Evolutionary conservation across 2,888 invertebrate genomes (phyloP).

Genomic region (Torymus aiolomorphi): DNA sequence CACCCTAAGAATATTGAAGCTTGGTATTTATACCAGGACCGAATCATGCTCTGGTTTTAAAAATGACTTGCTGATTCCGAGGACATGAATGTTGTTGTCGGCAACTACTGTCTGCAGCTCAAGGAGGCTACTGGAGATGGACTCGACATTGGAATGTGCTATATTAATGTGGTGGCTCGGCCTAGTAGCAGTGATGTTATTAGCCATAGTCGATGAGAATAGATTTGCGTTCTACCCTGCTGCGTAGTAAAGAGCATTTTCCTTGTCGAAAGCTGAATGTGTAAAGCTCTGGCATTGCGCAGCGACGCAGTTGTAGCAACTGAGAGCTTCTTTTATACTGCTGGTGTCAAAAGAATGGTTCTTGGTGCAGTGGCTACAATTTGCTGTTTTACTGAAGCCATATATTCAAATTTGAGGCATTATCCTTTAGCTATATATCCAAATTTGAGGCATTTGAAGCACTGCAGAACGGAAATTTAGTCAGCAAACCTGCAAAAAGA

Average conservation of each 20-base stretch:
- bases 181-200: too few relatives aligned
- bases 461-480: background rate
- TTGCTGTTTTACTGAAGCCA: background rate
- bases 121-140: background rate
- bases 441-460: background rate
- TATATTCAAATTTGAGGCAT: too few relatives aligned
- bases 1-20: too few relatives aligned
- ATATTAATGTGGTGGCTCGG: background rate
- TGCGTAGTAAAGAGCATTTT: background rate
- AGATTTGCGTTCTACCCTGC: background rate
- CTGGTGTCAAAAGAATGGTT: background rate
- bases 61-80: too few relatives aligned
- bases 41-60: too few relatives aligned
- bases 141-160: background rate
- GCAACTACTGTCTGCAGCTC: background rate
- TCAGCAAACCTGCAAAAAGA: background rate
- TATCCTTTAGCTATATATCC: background rate
- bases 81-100: too few relatives aligned
- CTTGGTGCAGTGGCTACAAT: background rate
- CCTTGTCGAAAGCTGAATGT: background rate
- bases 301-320: background rate
- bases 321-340: background rate
- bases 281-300: background rate
- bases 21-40: too few relatives aligned
- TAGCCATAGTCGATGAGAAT: background rate